Base-by-base conservation (phyloP, 2,797 vertebrate species). In the Schizopygopsis malacanthus region DNA sequence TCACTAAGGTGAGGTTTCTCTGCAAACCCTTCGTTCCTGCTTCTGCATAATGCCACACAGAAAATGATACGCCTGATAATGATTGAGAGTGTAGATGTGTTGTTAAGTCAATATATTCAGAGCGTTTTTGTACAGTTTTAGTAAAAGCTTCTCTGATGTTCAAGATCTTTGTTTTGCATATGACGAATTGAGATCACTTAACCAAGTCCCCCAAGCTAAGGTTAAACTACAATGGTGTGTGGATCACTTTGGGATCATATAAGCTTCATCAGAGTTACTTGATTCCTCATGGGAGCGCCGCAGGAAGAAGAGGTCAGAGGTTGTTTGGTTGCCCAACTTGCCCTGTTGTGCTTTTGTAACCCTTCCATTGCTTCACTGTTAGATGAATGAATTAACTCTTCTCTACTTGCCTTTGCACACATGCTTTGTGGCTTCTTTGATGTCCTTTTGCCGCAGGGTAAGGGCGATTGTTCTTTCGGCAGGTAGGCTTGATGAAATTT, bases 181-280 rank as follows among this genome's bases (percentile, higher is more conserved):
- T 78, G 85, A 92, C 90, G 87, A 87, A 88, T 90, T 82, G 79
- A 81, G 79, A 82, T 84, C 76, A 84, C 70, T 83, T 82, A 86
- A 82, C 86, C 87, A 76, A 37, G 83, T 82, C 87, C 87, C 65
- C 47, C 79, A 75, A 70, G 77, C 82, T 79, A 75, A 82, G 65
- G 85, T 25, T 85, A 85, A 81, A 78, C 69, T 87, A 82, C 61
- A 86, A 88, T 88, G 72, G 87, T 79, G 77, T 65, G 28, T 12
- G 47, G 83, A 83, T 79, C 18, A 54, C 70, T 86, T 82, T 89
- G 67, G 86, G 86, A 88, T 91, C 83, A 85, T 81, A 54, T 90
- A 89, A 79, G 88, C 91, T 89, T 91, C 90, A 92, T 92, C 89
- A 92, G 88, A 90, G 86, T 61, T 78, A 87, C 91, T 90, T 89